Base-by-base conservation (phyloP, 2,888 invertebrate species). In the Spodoptera picta region DNA sequence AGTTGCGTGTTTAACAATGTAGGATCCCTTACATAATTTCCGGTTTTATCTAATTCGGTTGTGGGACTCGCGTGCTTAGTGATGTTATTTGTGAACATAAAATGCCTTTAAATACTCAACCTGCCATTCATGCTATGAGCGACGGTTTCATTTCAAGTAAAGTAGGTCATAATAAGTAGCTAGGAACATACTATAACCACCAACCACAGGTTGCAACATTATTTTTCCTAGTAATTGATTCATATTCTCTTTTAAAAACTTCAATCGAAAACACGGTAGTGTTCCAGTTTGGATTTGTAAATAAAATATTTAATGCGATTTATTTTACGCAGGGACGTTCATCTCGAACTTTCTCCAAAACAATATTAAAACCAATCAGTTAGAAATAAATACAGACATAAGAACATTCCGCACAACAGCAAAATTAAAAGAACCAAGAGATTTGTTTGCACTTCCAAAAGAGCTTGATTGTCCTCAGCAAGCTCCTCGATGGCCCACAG, bases 401-500 rank as follows among this genome's bases (percentile, higher is more conserved):
- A 96, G 92, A 87, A 96, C 96, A 69, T 94, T 96, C 83, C 93
- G 95, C 69, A 95, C 96, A 11, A 95, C 95, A 82, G 96, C 96
- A 44, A 96, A 96, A 82, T 87, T 96, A 62, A 96, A 95, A 85
- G 97, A 97, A 83, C 96, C 97, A 14, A 94, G 96, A 75, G 97
- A 97, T 85, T 93, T 97, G 64, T 97, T 97, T 89, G 96, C 96
- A 58, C 92, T 96, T 76, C 96, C 96, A 65, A 96, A 96, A 85
- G 96, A 96, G 87, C 92, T 96, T 83, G 96, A 96, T 81, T 96
- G 96, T 84, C 96, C 97, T 57, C 96, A 96, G 82, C 98, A 98
- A 94, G 96, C 97, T 81, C 96, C 98, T 63, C 95, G 98, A 88
- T 98, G 98, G 98, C 98, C 98, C 23, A 96, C 97, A 49, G 98